These are phyloP conservation scores for Porites rus DNA, from an alignment of 92 coral and sea anemone species.

Conservation along the genomic window DNA sequence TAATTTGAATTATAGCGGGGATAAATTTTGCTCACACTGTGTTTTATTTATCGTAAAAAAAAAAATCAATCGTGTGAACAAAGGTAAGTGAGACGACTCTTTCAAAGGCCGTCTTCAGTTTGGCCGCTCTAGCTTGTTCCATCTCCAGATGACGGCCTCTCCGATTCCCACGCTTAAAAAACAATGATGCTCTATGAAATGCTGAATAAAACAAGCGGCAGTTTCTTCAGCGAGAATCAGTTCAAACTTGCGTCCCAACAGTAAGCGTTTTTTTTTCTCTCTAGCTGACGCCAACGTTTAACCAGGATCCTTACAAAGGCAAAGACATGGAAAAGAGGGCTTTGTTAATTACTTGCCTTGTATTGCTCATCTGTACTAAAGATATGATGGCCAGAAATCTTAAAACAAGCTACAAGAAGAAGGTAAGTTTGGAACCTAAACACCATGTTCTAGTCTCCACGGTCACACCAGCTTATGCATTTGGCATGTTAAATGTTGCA, in stretches of 20 bases:
- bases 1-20: not conserved
- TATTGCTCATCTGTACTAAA: conserved; percentile 10
- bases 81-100: not conserved
- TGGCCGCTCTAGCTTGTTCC: not conserved
- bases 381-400: conserved; percentile 21
- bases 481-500: too few species aligned
- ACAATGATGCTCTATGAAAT: not conserved
- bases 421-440: conserved; percentile 15
- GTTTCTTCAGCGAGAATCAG: not conserved
- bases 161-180: conserved; percentile 1
- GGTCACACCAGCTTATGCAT: too few species aligned
- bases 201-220: not conserved
- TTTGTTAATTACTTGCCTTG: not conserved
- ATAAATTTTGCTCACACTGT: conserved; percentile 6
- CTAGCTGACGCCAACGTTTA: not conserved
- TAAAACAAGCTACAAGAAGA: not conserved
- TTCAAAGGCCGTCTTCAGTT: not conserved
- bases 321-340: conserved; percentile 19
- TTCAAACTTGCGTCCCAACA: not conserved
- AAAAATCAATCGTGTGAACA: conserved; percentile 1
- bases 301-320: not conserved
- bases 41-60: not conserved
- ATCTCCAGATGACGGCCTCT: not conserved
- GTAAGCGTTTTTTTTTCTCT: not conserved
- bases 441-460: too few species aligned